A percentile compares a stretch with the other conserved stretches of the same genome.
These are phyloP conservation scores for Sylvilagus floridanus DNA, from an alignment of 2,797 vertebrate genomes.

Conservation along the genomic window DNA sequence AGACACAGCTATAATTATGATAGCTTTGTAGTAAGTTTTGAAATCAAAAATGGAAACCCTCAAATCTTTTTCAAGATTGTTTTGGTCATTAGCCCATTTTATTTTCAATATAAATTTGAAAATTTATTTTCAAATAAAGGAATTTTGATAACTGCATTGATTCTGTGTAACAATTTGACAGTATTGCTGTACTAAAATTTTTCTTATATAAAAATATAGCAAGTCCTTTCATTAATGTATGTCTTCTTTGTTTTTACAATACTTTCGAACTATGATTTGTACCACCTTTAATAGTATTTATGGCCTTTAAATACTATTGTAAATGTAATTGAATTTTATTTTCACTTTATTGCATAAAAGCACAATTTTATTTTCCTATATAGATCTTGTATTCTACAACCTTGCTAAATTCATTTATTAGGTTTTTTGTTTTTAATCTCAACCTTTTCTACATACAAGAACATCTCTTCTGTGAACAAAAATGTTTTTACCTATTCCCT, in stretches of 20 bases:
- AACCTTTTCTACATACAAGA: neutral
- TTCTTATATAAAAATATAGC: neutral
- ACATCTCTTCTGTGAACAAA: neutral
- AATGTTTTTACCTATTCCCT: neutral
- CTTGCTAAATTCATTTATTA: neutral
- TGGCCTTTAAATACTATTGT: neutral
- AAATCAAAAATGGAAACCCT: neutral
- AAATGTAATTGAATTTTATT: neutral
- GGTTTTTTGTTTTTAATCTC: neutral
- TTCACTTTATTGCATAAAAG: neutral
- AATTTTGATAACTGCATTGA: neutral
- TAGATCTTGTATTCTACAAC: neutral
- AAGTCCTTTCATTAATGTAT: neutral
- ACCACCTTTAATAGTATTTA: neutral
- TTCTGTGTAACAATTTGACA: neutral
- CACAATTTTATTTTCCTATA: neutral
- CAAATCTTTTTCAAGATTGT: constrained; percentile 6
- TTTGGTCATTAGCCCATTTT: neutral
- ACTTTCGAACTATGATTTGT: neutral
- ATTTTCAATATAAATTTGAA: neutral
- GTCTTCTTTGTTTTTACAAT: neutral
- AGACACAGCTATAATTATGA: neutral
- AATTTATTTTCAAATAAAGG: neutral
- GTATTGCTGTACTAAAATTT: neutral
- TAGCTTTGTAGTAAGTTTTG: neutral